These are phyloP conservation scores for Parelbella ahira DNA, from an alignment of 2,888 invertebrate species.

Conservation along the genomic window DNA sequence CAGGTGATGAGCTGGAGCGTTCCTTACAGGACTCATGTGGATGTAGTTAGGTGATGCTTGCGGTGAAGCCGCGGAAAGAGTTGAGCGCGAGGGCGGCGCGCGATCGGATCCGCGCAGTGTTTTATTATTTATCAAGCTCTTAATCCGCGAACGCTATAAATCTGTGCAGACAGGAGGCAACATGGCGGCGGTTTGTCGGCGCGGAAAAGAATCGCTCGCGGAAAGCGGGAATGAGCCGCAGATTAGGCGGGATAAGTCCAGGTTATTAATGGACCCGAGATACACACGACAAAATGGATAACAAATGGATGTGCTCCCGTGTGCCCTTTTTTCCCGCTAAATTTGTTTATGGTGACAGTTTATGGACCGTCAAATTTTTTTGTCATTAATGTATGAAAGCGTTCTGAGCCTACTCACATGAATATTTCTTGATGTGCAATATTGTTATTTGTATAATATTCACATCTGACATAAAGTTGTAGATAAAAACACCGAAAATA, in stretches of 20 bases:
- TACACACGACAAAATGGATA: constrained; percentile 69
- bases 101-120: constrained; percentile 34
- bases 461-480: neutral
- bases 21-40: too few species aligned
- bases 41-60: too few species aligned
- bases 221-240: constrained; percentile 77
- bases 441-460: too few species aligned
- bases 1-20: too few species aligned
- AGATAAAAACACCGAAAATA: too few species aligned
- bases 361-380: constrained; percentile 24
- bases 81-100: too few species aligned
- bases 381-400: too few species aligned
- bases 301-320: constrained; percentile 55
- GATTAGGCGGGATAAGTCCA: constrained; percentile 73
- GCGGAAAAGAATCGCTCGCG: constrained; percentile 74
- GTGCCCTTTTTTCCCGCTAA: constrained; percentile 29
- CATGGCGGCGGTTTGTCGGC: constrained; percentile 63
- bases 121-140: constrained; percentile 58
- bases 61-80: too few species aligned
- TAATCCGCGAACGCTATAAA: constrained; percentile 70
- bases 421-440: too few species aligned
- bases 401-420: too few species aligned
- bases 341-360: constrained; percentile 31
- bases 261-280: constrained; percentile 77
- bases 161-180: constrained; percentile 61